These are phyloP conservation scores for Helicoverpa zea DNA, from an alignment of 1,140 invertebrate species.

Conservation along the genomic window DNA sequence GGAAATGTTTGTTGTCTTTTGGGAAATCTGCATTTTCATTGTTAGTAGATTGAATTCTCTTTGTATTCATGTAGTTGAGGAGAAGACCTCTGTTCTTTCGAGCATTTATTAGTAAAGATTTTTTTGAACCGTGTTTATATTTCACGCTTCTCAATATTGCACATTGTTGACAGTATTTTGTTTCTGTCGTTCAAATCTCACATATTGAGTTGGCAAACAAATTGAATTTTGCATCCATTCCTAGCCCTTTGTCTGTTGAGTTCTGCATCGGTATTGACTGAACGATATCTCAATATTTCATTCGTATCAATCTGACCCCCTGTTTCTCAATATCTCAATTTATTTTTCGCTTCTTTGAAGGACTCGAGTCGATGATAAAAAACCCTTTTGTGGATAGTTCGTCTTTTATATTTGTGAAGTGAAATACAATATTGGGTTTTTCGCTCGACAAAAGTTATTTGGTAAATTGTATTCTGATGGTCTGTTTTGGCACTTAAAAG, in stretches of 20 bases:
- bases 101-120: too few relatives aligned
- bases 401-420: conserved; percentile 44
- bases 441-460: conserved; percentile 15
- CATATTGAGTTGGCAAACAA: not conserved
- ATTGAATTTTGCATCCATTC: conserved; percentile 12
- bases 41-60: too few relatives aligned
- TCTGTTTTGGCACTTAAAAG: not conserved
- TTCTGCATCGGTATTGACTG: conserved; percentile 8
- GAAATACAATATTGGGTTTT: conserved; percentile 34
- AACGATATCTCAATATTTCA: conserved; percentile 19
- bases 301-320: conserved; percentile 45
- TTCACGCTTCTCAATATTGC: too few relatives aligned
- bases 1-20: not conserved
- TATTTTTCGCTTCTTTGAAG: conserved; percentile 39
- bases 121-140: too few relatives aligned
- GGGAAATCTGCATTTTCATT: not conserved
- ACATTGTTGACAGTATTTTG: too few relatives aligned
- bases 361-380: conserved; percentile 40
- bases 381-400: conserved; percentile 47
- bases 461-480: conserved; percentile 16
- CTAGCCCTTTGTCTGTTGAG: conserved; percentile 9
- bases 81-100: too few relatives aligned
- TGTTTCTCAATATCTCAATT: conserved; percentile 52
- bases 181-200: not conserved
- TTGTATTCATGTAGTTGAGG: too few relatives aligned